Conservation (phyloP, 2,113 vertebrate genomes). For the Pluvialis apricaria region DNA sequence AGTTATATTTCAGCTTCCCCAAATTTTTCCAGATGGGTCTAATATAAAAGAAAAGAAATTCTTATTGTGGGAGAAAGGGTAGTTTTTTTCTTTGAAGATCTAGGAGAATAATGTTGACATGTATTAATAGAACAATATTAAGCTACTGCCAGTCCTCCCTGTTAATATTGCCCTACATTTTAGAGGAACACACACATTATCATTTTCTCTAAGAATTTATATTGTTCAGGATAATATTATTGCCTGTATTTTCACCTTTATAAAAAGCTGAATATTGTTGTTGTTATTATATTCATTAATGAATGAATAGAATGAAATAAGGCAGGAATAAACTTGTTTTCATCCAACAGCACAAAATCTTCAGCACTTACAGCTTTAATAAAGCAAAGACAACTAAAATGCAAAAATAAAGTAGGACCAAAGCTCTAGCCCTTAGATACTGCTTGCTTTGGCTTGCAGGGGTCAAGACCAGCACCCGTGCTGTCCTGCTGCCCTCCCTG, state of each 20-base stretch:
- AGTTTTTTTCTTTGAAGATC: neutral
- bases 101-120: neutral
- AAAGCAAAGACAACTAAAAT: neutral
- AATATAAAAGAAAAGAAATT: neutral
- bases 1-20: neutral
- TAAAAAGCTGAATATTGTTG: neutral
- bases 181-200: neutral
- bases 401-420: neutral
- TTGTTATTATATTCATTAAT: neutral
- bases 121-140: neutral
- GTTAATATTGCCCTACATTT: neutral
- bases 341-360: neutral
- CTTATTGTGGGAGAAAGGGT: neutral
- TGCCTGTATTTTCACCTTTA: neutral
- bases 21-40: neutral
- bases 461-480: neutral
- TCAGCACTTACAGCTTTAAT: neutral
- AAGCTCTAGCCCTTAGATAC: neutral
- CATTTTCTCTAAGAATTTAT: neutral
- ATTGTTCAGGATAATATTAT: neutral
- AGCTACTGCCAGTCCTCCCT: neutral
- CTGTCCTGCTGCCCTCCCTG: neutral
- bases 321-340: neutral
- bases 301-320: neutral
- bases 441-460: neutral